Base-by-base conservation (phyloP, 2,888 invertebrate genomes). In the Sphinx pinastri region DNA sequence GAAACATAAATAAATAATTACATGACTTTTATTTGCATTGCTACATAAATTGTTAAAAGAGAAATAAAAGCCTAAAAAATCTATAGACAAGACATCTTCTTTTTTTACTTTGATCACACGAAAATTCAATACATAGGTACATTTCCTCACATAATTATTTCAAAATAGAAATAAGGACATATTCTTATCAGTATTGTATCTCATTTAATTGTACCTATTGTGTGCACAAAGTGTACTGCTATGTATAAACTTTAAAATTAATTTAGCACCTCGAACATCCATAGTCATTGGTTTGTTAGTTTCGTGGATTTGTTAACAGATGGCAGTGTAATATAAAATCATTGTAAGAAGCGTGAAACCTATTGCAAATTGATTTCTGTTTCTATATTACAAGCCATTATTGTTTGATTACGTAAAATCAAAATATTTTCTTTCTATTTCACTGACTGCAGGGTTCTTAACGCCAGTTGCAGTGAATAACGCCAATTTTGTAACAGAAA, bases 211-310 rank as follows among this genome's bases (percentile, higher is more conserved):
- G 38, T 58, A 59, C n/a, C 45, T n/a, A 63, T 63, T 19, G 19
- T 47, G 60, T 63, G 70, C 73, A 75, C 72, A 38, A 54, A 75
- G 74, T 75, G 73, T 74, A 71, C 58, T 72, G 71, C 67, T 72
- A 67, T 57, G 69, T 72, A 71, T 71, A 70, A 71, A 71, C 72
- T 49, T 16, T 49, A 2, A 10, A 49, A 45, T 57, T 13, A 47
- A 47, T 63, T 63, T 19, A 49, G 63, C 63, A 63, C 63, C 63
- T 63, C 49, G 2, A 19, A 63, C n/a, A 12, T 58, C 13, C 6
- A 16, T 47, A 49, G 19, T 16, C 63, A 49, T 49, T 63, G 6
- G 19, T 38, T 3, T 12, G 11, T 11, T 45, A 47, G 49, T 47
- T 63, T 63, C 47, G 49, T 63, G 63, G 19, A 25, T 7, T 13